Conservation (phyloP, 2,113 vertebrate species). For the Cricetomys ansorgei region DNA sequence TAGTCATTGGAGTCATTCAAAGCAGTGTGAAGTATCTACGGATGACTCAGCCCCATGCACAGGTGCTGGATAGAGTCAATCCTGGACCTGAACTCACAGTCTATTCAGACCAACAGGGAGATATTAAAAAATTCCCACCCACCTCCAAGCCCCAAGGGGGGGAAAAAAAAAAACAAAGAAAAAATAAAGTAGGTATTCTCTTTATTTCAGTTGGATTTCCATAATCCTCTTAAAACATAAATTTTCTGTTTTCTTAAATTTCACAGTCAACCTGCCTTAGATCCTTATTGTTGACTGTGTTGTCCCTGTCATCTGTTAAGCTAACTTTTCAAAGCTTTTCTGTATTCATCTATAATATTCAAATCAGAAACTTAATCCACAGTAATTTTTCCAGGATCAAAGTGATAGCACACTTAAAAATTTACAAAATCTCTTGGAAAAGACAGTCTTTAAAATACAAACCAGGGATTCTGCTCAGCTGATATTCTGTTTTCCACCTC, state of each 20-base stretch:
- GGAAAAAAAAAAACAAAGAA: too few species aligned
- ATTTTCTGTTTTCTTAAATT: slow-evolving; percentile 39
- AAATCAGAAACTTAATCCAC: background rate
- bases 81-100: slow-evolving; percentile 79
- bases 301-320: background rate
- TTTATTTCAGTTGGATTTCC: slow-evolving; percentile 55
- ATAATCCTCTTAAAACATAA: background rate
- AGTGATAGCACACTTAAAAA: slow-evolving; percentile 1
- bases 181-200: slow-evolving; percentile 70
- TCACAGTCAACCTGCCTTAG: background rate
- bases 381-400: slow-evolving; percentile 27
- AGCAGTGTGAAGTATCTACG: slow-evolving; percentile 82
- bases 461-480: slow-evolving; percentile 18
- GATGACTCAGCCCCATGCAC: slow-evolving; percentile 86
- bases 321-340: background rate
- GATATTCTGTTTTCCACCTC: slow-evolving; percentile 41
- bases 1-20: slow-evolving; percentile 82
- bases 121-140: slow-evolving; percentile 61
- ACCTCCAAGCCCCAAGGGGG: too few species aligned
- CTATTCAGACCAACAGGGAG: slow-evolving; percentile 76
- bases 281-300: background rate
- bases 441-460: background rate
- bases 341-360: background rate
- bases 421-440: slow-evolving; percentile 17
- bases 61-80: slow-evolving; percentile 87